Conservation (phyloP, 2,113 vertebrate species). For the Engystomops pustulosus region DNA sequence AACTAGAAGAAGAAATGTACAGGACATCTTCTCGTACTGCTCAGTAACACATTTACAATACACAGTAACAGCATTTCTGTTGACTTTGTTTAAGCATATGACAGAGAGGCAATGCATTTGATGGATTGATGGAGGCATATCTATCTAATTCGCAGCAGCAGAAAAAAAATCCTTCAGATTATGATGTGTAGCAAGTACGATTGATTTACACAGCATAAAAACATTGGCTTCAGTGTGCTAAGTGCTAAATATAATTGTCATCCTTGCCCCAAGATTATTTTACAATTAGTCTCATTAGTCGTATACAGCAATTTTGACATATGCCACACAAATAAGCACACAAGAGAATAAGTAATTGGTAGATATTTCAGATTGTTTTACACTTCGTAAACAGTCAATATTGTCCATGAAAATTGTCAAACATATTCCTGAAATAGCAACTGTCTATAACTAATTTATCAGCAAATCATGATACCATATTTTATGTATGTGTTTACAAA, state of each 20-base stretch:
- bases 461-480: background rate
- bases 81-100: conserved; percentile 13
- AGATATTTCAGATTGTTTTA: background rate
- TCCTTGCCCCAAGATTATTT: background rate
- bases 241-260: background rate
- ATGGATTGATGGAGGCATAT: conserved; percentile 20
- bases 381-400: background rate
- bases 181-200: conserved; percentile 24
- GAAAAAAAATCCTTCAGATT: background rate
- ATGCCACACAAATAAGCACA: background rate
- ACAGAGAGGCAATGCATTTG: background rate
- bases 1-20: conserved; percentile 9
- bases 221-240: background rate
- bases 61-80: background rate
- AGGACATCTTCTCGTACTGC: conserved; percentile 17
- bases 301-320: background rate
- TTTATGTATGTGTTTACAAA: background rate
- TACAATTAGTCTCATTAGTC: background rate
- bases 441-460: background rate
- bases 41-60: background rate
- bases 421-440: background rate
- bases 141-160: conserved; percentile 21
- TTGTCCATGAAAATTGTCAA: background rate
- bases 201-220: background rate
- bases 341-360: background rate